These are phyloP conservation scores for Macquaria ambigua DNA, from an alignment of 2,113 vertebrate genomes.

Conservation along the genomic window DNA sequence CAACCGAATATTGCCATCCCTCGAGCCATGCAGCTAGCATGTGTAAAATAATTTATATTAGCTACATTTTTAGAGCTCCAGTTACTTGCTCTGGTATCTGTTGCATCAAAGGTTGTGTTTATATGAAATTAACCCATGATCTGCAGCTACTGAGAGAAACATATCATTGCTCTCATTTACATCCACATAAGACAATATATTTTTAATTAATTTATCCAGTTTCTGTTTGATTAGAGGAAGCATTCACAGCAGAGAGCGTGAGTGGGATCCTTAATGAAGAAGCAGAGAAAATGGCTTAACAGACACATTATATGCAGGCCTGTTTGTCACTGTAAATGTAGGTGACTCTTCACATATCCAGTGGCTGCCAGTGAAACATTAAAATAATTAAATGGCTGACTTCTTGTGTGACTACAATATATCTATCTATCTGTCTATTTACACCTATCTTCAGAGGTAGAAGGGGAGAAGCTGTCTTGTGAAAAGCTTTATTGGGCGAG, in stretches of 20 bases:
- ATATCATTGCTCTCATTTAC: background rate
- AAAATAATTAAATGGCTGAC: conserved; percentile 69
- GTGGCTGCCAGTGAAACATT: conserved; percentile 54
- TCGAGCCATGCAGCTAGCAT: background rate
- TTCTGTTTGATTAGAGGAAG: conserved; percentile 51
- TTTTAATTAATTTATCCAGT: conserved; percentile 19
- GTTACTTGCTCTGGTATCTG: background rate
- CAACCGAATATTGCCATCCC: background rate
- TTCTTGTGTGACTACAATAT: conserved; percentile 35
- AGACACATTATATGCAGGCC: conserved; percentile 47
- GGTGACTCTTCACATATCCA: conserved; percentile 31
- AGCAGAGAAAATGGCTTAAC: conserved; percentile 55
- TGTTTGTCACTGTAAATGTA: conserved; percentile 36
- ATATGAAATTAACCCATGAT: background rate
- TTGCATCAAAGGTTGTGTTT: background rate
- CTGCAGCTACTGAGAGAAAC: conserved; percentile 12
- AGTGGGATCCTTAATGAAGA: conserved; percentile 52
- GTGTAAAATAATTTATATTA: background rate
- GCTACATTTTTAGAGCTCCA: background rate
- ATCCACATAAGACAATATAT: conserved; percentile 12
- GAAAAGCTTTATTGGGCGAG: conserved; percentile 65
- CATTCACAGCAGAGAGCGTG: conserved; percentile 15
- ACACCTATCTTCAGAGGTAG: conserved; percentile 29
- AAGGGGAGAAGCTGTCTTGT: conserved; percentile 48
- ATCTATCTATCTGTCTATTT: conserved; percentile 37